Percentiles rank a stretch among this genome's conserved stretches.
phyloP scores from a whole-genome alignment of 1,140 invertebrate species.

The Saxidomus purpurata region DNA sequence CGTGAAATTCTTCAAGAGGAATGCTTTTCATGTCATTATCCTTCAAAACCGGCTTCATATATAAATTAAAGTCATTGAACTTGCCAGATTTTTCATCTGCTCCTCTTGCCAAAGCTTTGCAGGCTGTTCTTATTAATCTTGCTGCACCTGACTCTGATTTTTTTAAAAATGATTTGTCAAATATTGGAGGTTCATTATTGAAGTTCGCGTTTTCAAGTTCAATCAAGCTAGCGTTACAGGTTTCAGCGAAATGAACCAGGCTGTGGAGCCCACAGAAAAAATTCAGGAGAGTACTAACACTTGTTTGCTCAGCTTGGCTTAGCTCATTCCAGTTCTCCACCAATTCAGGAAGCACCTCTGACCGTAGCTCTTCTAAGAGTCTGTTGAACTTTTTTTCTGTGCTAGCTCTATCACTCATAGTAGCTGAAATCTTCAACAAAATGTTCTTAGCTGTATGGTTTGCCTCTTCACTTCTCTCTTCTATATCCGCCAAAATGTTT shows the following conservation, averaged over 20 bases:
- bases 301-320: background rate
- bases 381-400: constrained; percentile 62
- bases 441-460: background rate
- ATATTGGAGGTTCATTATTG: background rate
- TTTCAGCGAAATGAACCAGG: constrained; percentile 54
- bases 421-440: constrained; percentile 36
- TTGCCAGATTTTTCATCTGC: constrained; percentile 65
- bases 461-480: background rate
- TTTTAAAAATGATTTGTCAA: background rate
- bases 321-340: constrained; percentile 10
- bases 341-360: constrained; percentile 29
- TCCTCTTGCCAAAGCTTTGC: constrained; percentile 56
- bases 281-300: constrained; percentile 1
- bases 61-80: constrained; percentile 43
- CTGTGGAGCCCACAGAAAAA: constrained; percentile 57
- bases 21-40: background rate
- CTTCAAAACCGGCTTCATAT: constrained; percentile 24
- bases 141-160: constrained; percentile 28
- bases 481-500: constrained; percentile 44
- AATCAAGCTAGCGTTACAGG: background rate
- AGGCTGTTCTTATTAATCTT: constrained; percentile 51
- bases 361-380: constrained; percentile 24
- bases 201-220: constrained; percentile 31
- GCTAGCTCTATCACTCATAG: constrained; percentile 64
- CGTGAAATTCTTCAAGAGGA: background rate